Evolutionary conservation across 2,888 invertebrate species (phyloP).

Genomic region (Idaea aversata): DNA sequence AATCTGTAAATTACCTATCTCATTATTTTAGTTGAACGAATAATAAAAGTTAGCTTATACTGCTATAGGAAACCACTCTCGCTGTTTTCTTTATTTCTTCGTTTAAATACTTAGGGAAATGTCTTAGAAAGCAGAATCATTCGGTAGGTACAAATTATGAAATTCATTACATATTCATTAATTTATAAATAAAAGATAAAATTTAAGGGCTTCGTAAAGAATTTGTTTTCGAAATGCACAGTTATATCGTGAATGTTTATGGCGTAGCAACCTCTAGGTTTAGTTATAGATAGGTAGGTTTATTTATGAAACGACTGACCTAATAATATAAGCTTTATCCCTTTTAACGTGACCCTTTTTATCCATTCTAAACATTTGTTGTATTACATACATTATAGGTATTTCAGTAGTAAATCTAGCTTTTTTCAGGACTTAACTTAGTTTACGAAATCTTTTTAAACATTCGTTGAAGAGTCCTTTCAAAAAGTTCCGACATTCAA

Average conservation of each 20-base stretch:
- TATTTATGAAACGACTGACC: too few species aligned
- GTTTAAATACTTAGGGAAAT: background rate
- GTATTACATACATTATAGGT: too few species aligned
- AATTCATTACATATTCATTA: conserved; percentile 25
- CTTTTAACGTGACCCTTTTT: background rate
- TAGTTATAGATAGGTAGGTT: conserved; percentile 14
- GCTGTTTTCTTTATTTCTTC: background rate
- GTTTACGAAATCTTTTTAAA: too few species aligned
- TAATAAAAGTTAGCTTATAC: background rate
- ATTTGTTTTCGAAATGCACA: conserved; percentile 23
- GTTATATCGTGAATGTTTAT: conserved; percentile 16
- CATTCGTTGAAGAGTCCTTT: conserved; percentile 16
- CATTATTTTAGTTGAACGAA: background rate
- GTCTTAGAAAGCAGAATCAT: background rate
- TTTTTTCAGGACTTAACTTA: too few species aligned
- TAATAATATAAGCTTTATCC: too few species aligned
- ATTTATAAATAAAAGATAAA: conserved; percentile 21
- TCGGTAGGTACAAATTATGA: conserved; percentile 11
- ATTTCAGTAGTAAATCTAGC: too few species aligned
- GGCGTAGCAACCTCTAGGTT: conserved; percentile 14
- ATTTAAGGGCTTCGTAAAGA: conserved; percentile 21
- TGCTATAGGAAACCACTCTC: background rate
- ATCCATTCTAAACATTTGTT: too few species aligned
- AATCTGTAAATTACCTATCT: background rate
- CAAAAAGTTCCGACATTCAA: conserved; percentile 23